Conservation (phyloP, 1,140 invertebrate species). For the Mylabris phalerata region DNA sequence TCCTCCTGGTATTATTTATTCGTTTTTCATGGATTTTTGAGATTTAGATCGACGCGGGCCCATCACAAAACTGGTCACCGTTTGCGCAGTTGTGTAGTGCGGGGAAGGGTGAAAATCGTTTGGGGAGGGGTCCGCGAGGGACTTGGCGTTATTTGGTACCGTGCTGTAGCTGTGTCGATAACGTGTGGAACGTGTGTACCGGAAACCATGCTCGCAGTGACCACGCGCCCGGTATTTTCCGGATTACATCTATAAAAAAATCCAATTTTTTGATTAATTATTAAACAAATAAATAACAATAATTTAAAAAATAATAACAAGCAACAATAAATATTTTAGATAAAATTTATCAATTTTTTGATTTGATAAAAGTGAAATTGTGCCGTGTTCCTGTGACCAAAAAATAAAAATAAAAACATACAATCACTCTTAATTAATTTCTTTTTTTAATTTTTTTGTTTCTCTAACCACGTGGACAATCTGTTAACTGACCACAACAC, state of each 20-base stretch:
- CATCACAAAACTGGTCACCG: conserved; percentile 21
- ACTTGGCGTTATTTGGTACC: conserved; percentile 27
- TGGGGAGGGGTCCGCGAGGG: conserved; percentile 30
- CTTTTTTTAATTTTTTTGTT: neutral
- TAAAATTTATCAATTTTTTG: too few species aligned
- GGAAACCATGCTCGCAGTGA: conserved; percentile 30
- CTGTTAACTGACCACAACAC: conserved; percentile 31
- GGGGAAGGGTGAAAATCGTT: conserved; percentile 16
- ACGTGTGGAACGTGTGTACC: conserved; percentile 22
- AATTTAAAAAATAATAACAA: too few species aligned
- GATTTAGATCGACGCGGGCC: conserved; percentile 43
- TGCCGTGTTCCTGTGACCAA: too few species aligned
- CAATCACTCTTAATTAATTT: too few species aligned
- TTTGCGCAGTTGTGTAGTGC: conserved; percentile 33
- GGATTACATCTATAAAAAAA: too few species aligned
- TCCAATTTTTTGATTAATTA: too few species aligned
- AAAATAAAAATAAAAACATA: too few species aligned
- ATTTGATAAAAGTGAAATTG: too few species aligned
- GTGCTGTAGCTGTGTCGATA: conserved; percentile 23
- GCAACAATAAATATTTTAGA: too few species aligned
- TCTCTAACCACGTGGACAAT: conserved; percentile 20
- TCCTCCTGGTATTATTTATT: conserved; percentile 37
- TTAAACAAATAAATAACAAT: neutral
- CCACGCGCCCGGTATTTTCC: conserved; percentile 26
- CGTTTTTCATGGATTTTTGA: conserved; percentile 45